phyloP scores from a whole-genome alignment of 2,113 vertebrate species.

The Speoplatyrhinus poulsoni region DNA sequence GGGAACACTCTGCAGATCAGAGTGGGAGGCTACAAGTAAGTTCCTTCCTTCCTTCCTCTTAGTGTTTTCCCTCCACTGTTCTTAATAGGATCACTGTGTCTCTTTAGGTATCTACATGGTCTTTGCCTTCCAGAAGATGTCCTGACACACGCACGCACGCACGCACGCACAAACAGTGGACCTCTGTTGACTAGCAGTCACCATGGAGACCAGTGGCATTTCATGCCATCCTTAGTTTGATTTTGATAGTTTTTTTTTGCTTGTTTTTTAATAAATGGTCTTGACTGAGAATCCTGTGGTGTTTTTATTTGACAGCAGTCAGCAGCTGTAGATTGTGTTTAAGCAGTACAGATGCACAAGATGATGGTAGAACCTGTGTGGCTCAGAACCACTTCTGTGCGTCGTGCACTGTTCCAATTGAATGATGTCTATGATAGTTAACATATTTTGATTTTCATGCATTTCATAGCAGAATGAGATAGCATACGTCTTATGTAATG shows the following conservation, averaged over 20 bases:
- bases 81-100: not conserved
- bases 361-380: too few species aligned
- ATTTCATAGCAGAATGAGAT: too few species aligned
- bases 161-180: not conserved
- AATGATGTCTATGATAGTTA: too few species aligned
- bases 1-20: slow-evolving; percentile 93
- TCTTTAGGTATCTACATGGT: slow-evolving; percentile 92
- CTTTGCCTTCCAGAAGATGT: slow-evolving; percentile 91
- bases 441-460: too few species aligned
- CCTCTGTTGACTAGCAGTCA: not conserved
- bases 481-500: too few species aligned
- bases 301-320: not conserved
- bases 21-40: slow-evolving; percentile 97
- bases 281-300: too few species aligned
- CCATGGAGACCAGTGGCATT: not conserved
- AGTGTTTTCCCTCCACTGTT: too few species aligned
- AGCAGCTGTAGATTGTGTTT: not conserved
- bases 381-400: too few species aligned
- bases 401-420: too few species aligned
- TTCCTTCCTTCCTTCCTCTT: slow-evolving; percentile 33
- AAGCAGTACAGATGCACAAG: too few species aligned
- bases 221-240: not conserved
- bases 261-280: too few species aligned
- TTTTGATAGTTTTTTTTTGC: too few species aligned
- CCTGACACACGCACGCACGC: slow-evolving; percentile 43